A percentile compares a stretch with the other conserved stretches of the same genome.
phyloP scores from a whole-genome alignment of 2,113 vertebrate species.

The Stomatorhinus ivindoensis region DNA sequence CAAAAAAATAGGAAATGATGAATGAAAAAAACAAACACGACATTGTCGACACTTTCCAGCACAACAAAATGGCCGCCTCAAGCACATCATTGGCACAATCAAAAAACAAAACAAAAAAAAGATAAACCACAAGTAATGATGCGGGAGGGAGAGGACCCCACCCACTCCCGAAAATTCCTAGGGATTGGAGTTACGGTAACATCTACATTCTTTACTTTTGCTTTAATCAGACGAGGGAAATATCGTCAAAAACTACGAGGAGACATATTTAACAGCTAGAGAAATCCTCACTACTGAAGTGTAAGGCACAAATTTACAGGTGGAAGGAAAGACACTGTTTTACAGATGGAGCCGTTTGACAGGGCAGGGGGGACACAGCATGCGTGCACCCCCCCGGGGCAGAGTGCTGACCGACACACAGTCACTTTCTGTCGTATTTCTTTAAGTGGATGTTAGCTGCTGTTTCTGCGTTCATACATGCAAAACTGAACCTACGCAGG shows the following conservation, averaged over 20 bases:
- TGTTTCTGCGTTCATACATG: slow-evolving; percentile 70
- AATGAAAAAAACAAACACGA: slow-evolving; percentile 40
- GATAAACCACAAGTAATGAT: slow-evolving; percentile 22
- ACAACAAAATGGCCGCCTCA: slow-evolving; percentile 50
- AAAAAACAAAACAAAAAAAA: slow-evolving; percentile 46
- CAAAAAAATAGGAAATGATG: slow-evolving; percentile 45
- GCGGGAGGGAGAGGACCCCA: slow-evolving; percentile 28
- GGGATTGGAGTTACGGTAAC: slow-evolving; percentile 62
- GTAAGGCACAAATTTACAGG: slow-evolving; percentile 99
- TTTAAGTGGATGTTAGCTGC: slow-evolving; percentile 28
- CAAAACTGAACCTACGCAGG: slow-evolving; percentile 77
- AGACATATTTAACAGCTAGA: slow-evolving; percentile 73
- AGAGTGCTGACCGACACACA: slow-evolving; percentile 37
- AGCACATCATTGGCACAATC: slow-evolving; percentile 74
- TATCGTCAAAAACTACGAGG: slow-evolving; percentile 57
- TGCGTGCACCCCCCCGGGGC: slow-evolving; percentile 43
- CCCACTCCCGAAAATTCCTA: slow-evolving; percentile 40
- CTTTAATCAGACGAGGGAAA: slow-evolving; percentile 64
- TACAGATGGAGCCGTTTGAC: slow-evolving; percentile 69
- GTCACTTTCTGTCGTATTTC: slow-evolving; percentile 25
- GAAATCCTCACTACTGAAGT: slow-evolving; percentile 89
- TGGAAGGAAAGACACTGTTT: slow-evolving; percentile 75
- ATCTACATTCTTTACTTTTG: slow-evolving; percentile 63
- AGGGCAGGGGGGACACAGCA: slow-evolving; percentile 56
- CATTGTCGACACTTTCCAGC: slow-evolving; percentile 54